Conservation (phyloP, 2,888 invertebrate species). For the Aphrophora alni region DNA sequence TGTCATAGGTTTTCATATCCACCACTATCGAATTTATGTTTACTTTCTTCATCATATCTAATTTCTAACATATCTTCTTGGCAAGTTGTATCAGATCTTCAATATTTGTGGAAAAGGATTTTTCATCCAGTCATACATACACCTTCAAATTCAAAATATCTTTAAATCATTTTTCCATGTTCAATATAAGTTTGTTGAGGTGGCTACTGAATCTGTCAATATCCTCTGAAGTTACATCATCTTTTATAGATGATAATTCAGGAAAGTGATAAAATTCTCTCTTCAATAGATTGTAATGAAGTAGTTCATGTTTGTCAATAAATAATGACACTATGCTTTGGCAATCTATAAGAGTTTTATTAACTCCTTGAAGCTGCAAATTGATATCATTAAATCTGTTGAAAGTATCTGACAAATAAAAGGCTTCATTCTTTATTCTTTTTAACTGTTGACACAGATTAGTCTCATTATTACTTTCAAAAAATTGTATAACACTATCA, state of each 20-base stretch:
- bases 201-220: neutral
- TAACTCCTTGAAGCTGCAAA: neutral
- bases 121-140: neutral
- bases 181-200: neutral
- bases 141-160: constrained; percentile 11
- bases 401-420: neutral
- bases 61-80: constrained; percentile 4
- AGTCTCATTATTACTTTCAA: neutral
- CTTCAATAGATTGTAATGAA: neutral
- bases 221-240: neutral
- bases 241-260: neutral
- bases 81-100: constrained; percentile 7
- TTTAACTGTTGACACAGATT: neutral
- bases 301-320: neutral
- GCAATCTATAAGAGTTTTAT: neutral
- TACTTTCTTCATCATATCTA: constrained; percentile 12
- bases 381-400: neutral
- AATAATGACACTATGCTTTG: neutral
- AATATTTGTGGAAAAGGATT: constrained; percentile 14
- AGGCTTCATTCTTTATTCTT: neutral
- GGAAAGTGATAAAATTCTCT: neutral
- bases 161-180: constrained; percentile 1
- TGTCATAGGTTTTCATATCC: constrained; percentile 15
- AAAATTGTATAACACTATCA: neutral
- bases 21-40: constrained; percentile 21